Evolutionary conservation across 2,888 invertebrate species (phyloP), one percentile per base, ranked within the genome.

Genomic region (Sarcophaga subvicina): DNA sequence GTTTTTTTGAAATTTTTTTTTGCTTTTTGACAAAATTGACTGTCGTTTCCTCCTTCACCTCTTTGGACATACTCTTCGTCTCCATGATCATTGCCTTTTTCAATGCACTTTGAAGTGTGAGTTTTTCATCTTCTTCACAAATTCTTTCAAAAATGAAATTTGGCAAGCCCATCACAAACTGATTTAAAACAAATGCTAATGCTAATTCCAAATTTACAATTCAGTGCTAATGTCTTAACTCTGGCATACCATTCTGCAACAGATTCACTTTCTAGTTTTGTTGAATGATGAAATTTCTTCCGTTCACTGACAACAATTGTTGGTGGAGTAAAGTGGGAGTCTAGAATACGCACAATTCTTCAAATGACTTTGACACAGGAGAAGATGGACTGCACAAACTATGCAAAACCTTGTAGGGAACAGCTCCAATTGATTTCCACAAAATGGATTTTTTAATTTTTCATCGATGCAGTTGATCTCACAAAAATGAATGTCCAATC

Each of bases 81-180:
- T 80, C 72, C 54, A 72, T 59, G 4, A 80, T 63, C 54, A 83
- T 22, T 17, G 83, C 80, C 45, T 83, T 85, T 45, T 49, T 72
- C 20, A 85, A 59, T 62, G 80, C 80, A 84, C 20, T 20, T 20
- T 20, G 20, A 20, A 20, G 5, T 60, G 87, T 78, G 6, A 85
- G 64, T 5, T 63, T 85, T 62, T 87, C 81, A 20, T 87, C 84
- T 37, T 87, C 87, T 75, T 87, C 81, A 47, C 81, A 87, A 14
- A 87, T 20, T 59, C 75, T 72, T 60, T 87, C 81, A 67, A 83
- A 87, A 10, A 87, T 70, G 27, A 6, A 17, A 17, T 69, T 25
- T 8, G 67, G 47, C 5, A 83, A 17, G 4, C 80, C 83, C 20
- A 80, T 75, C 2, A 87, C 69, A 71, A 87, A 87, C 63, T 49